Conservation (phyloP, 2,113 vertebrate species). For the Sigmodon hispidus region DNA sequence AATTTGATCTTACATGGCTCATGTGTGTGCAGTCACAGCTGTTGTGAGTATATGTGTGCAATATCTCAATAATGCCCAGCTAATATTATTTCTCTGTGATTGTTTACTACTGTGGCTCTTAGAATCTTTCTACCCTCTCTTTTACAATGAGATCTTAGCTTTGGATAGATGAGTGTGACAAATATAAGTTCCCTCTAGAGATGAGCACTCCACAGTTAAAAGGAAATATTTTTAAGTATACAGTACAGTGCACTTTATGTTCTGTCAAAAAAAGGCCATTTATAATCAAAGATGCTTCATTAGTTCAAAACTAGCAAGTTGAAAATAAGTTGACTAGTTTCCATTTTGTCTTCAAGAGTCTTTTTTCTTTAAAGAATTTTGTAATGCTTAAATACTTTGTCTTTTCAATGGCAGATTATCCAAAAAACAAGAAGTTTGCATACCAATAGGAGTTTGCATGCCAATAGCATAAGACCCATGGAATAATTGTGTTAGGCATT, state of each 20-base stretch:
- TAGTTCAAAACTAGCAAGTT: slow-evolving; percentile 9
- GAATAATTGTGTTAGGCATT: slow-evolving; percentile 63
- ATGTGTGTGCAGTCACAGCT: background rate
- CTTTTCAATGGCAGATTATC: slow-evolving; percentile 37
- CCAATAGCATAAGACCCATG: slow-evolving; percentile 4
- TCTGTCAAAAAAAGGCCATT: background rate
- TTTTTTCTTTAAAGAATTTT: slow-evolving; percentile 13
- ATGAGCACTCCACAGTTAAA: background rate
- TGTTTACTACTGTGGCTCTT: background rate
- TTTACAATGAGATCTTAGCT: no score
- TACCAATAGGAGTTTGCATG: slow-evolving; percentile 27
- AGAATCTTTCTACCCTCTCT: background rate
- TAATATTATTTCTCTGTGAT: background rate
- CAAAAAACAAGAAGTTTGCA: slow-evolving; percentile 37
- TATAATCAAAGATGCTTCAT: background rate
- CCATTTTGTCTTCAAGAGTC: slow-evolving; percentile 18
- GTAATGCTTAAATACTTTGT: slow-evolving; percentile 53
- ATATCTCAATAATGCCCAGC: background rate
- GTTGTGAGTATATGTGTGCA: background rate
- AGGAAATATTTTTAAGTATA: background rate
- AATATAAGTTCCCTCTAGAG: background rate
- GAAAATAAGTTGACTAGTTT: background rate
- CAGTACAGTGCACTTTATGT: background rate
- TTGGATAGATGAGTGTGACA: no score
- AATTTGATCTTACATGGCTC: background rate